A percentile compares a stretch with the other conserved stretches of the same genome.
Evolutionary conservation across 2,888 invertebrate species (phyloP).

Genomic region (Drosophila demipolita): DNA sequence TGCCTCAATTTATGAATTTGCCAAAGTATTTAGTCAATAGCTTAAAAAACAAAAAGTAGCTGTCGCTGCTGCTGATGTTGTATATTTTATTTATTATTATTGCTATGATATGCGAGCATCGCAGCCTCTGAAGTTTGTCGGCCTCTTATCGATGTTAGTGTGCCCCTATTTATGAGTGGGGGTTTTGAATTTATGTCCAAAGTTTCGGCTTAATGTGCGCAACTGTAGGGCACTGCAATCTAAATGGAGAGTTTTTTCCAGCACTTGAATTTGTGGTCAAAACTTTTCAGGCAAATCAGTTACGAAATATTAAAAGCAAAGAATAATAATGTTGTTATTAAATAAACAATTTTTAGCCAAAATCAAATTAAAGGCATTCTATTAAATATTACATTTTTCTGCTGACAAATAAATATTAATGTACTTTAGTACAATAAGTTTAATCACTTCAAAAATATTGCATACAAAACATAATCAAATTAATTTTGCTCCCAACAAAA

Average conservation of each 20-base stretch:
- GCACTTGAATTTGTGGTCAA: constrained; percentile 38
- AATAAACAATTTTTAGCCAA: background rate
- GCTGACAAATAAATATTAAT: background rate
- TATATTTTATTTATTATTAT: constrained; percentile 68
- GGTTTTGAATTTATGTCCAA: constrained; percentile 68
- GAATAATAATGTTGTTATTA: background rate
- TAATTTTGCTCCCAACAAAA: constrained; percentile 12
- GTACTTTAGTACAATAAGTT: constrained; percentile 3
- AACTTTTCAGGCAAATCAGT: constrained; percentile 19
- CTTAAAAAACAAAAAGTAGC: constrained; percentile 51
- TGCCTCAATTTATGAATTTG: constrained; percentile 77
- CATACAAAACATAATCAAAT: constrained; percentile 16
- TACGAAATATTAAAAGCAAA: constrained; percentile 17
- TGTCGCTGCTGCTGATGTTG: constrained; percentile 44
- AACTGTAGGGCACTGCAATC: constrained; percentile 52
- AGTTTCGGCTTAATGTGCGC: constrained; percentile 68
- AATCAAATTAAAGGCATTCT: background rate
- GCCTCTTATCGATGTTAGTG: constrained; percentile 59
- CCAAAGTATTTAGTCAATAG: constrained; percentile 80
- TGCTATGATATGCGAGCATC: constrained; percentile 50
- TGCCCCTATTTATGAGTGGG: constrained; percentile 60
- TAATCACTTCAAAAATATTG: constrained; percentile 8
- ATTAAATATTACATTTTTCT: background rate
- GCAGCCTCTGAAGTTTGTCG: constrained; percentile 18
- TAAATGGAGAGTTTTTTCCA: constrained; percentile 53